Conservation (phyloP, 2,888 invertebrate species). For the Beris morrisii region DNA sequence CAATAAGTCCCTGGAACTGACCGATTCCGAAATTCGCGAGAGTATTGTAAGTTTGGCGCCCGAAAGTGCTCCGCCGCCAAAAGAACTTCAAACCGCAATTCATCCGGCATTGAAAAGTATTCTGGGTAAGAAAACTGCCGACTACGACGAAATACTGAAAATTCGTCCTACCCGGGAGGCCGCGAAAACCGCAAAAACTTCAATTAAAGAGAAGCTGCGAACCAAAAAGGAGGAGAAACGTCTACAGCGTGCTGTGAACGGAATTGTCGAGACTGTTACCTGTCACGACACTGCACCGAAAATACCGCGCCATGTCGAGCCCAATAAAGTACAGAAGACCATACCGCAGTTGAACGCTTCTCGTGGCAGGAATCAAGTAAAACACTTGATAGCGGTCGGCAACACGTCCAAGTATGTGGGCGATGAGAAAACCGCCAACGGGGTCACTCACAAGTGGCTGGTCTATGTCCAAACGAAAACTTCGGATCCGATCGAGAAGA, state of each 20-base stretch:
- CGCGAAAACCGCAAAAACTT: slow-evolving; percentile 56
- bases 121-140: slow-evolving; percentile 63
- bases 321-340: slow-evolving; percentile 50
- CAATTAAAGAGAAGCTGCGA: slow-evolving; percentile 48
- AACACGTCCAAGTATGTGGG: slow-evolving; percentile 85
- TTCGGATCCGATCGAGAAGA: slow-evolving; percentile 62
- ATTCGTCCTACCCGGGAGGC: slow-evolving; percentile 58
- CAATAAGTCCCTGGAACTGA: slow-evolving; percentile 58
- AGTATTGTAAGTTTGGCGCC: slow-evolving; percentile 45
- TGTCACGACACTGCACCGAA: slow-evolving; percentile 31
- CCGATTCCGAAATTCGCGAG: slow-evolving; percentile 49
- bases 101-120: slow-evolving; percentile 79
- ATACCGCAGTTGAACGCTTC: slow-evolving; percentile 58
- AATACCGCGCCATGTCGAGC: slow-evolving; percentile 56
- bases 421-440: slow-evolving; percentile 66
- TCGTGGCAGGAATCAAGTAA: slow-evolving; percentile 60
- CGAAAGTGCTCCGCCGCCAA: slow-evolving; percentile 9
- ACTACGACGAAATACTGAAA: slow-evolving; percentile 58
- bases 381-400: slow-evolving; percentile 60
- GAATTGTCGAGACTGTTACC: slow-evolving; percentile 8
- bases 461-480: slow-evolving; percentile 78
- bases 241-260: slow-evolving; percentile 8
- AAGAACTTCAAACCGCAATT: slow-evolving; percentile 59
- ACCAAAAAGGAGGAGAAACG: slow-evolving; percentile 47
- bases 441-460: slow-evolving; percentile 86